These are phyloP conservation scores for Tiliqua scincoides DNA, from an alignment of 2,113 vertebrate genomes.

Conservation along the genomic window DNA sequence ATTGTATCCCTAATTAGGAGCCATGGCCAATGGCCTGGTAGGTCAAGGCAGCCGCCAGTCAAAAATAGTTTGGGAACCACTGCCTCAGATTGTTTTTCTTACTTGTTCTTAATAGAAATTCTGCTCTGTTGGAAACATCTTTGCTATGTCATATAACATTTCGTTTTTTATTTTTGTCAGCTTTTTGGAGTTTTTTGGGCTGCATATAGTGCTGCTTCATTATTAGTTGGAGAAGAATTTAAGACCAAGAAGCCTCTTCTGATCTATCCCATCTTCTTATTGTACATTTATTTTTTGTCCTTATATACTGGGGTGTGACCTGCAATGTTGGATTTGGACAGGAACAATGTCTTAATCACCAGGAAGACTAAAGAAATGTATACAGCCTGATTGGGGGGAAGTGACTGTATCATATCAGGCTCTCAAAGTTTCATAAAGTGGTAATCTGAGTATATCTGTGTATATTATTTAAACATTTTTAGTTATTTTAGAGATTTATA, in stretches of 20 bases:
- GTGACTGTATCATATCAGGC: conserved; percentile 70
- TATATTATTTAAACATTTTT: conserved; percentile 82
- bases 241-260: conserved; percentile 99
- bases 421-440: conserved; percentile 62
- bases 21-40: too few species aligned
- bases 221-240: conserved; percentile 98
- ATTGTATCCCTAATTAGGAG: too few species aligned
- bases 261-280: conserved; percentile 98
- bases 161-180: conserved; percentile 76
- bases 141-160: conserved; percentile 55
- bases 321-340: conserved; percentile 62
- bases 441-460: conserved; percentile 73
- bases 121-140: not conserved
- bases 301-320: conserved; percentile 97
- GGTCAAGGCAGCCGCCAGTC: too few species aligned
- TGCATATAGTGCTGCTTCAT: conserved; percentile 97
- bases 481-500: conserved; percentile 78
- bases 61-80: too few species aligned
- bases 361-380: conserved; percentile 61
- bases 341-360: conserved; percentile 65
- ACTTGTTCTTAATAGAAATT: not conserved
- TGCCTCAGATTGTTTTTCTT: accelerated
- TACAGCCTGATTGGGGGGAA: conserved; percentile 53
- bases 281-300: conserved; percentile 99
- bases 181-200: conserved; percentile 98